Evolutionary conservation across 2,888 invertebrate genomes (phyloP).

Genomic region (Ptilodon capucinus): DNA sequence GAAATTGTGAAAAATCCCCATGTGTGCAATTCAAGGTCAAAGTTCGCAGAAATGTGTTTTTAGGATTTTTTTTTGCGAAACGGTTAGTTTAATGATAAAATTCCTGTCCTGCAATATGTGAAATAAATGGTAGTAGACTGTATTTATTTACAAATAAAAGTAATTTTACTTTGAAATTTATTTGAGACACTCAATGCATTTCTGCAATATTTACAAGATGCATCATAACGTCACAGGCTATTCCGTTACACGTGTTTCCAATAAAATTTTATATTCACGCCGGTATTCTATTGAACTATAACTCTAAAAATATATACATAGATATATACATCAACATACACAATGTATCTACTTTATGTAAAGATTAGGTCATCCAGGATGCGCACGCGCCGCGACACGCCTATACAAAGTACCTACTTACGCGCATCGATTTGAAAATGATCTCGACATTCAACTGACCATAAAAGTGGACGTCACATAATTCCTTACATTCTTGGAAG

Average conservation of each 20-base stretch:
- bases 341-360: constrained; percentile 24
- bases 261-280: constrained; percentile 76
- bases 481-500: no score
- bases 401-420: constrained; percentile 7
- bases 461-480: no score
- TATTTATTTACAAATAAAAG: no score
- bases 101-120: no score
- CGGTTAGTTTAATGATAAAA: no score
- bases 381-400: constrained; percentile 25
- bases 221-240: constrained; percentile 46
- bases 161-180: no score
- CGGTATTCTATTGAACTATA: constrained; percentile 65
- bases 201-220: constrained; percentile 38
- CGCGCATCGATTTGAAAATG: constrained; percentile 3
- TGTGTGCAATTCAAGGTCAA: no score
- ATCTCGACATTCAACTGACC: not conserved
- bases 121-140: no score
- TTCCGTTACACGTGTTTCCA: constrained; percentile 71
- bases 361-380: constrained; percentile 30
- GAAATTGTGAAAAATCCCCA: no score
- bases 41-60: no score
- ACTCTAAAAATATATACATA: constrained; percentile 71
- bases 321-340: constrained; percentile 39
- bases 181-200: no score
- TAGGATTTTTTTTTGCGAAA: no score